Conservation (phyloP, 2,113 vertebrate species). For the Vidua chalybeata region DNA sequence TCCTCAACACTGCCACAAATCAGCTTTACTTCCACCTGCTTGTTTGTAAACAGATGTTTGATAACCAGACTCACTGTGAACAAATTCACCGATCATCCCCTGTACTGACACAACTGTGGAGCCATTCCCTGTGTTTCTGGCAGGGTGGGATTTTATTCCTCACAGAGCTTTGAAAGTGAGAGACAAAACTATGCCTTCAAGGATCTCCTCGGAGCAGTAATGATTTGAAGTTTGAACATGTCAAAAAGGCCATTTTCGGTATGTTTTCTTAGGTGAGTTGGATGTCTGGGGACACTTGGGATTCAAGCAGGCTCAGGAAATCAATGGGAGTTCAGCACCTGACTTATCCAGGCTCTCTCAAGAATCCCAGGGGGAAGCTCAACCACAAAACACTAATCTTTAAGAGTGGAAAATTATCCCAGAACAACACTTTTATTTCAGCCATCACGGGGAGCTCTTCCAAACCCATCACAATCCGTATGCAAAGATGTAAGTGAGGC, state of each 20-base stretch:
- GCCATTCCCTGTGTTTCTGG: background rate
- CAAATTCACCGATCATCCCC: background rate
- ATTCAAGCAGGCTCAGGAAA: constrained; percentile 9
- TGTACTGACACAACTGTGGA: background rate
- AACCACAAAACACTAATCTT: background rate
- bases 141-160: background rate
- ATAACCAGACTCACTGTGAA: background rate
- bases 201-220: background rate
- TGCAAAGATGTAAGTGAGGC: background rate
- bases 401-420: background rate
- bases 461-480: background rate
- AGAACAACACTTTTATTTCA: constrained; percentile 40
- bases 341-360: background rate
- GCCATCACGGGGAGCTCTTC: background rate
- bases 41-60: background rate
- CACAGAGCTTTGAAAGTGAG: background rate
- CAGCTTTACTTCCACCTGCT: background rate
- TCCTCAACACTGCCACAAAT: background rate
- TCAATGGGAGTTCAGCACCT: constrained; percentile 29
- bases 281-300: background rate
- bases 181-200: background rate
- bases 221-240: background rate
- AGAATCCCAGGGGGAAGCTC: background rate
- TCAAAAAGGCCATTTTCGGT: background rate
- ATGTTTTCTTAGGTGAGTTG: background rate